Evolutionary conservation across 2,113 vertebrate genomes (phyloP), one percentile per base, ranked within the genome.

Genomic region (Stigmatopora nigra): DNA sequence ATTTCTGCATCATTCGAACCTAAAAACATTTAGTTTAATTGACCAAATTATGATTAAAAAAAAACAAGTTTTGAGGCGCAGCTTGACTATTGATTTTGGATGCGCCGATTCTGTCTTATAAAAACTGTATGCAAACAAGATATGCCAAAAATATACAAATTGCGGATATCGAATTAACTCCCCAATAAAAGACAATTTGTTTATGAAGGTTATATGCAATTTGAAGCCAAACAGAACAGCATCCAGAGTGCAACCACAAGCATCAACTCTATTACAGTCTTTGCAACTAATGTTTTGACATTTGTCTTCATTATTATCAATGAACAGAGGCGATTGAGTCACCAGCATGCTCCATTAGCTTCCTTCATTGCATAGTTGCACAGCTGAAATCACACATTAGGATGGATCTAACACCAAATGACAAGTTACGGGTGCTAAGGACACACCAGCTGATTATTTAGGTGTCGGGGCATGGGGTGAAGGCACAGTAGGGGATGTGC

Each of bases 301-400:
- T 92, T 89, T 90, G 90, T 91, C 91, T 92, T 91, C 91, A 92
- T 91, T 91, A 92, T 89, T 88, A 90, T 86, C 88, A 89, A 87
- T 88, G 87, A 91, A 83, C 81, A 88, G 86, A 85, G 82, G 85
- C 82, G 88, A 90, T 88, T 88, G 90, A 90, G 86, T 84, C 79
- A 84, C 84, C 78, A 85, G 87, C 87, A 88, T 77, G 89, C 84
- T 83, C 88, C 89, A 91, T 92, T 91, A 90, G 78, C 84, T 83
- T 79, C 81, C 80, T 87, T 88, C 88, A 89, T 86, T 84, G 86
- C 87, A 71, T 84, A 83, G 84, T 87, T 86, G 88, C 89, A 88
- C 86, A 86, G 83, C 84, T 90, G 85, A 89, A 89, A 90, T 90
- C 85, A 83, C 86, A 87, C 88, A 88, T 91, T 89, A 90, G 87